Conservation (phyloP, 2,888 invertebrate genomes). For the Cheilosia pagana region DNA sequence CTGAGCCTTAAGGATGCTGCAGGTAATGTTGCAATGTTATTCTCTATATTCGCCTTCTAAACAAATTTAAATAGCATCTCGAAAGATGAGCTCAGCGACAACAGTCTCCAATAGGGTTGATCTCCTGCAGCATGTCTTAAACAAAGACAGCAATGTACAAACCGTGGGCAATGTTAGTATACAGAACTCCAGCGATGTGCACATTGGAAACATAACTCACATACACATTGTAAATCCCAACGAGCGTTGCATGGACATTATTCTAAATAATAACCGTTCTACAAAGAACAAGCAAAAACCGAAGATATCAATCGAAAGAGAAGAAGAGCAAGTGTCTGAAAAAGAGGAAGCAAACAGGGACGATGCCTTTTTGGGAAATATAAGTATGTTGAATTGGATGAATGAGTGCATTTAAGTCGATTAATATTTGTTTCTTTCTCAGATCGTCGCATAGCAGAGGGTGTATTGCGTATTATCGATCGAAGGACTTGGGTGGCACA, state of each 20-base stretch:
- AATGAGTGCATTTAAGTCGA: background rate
- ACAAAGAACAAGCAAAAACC: conserved; percentile 14
- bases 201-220: conserved; percentile 84
- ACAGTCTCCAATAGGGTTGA: conserved; percentile 77
- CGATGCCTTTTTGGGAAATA: conserved; percentile 79
- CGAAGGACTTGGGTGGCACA: conserved; percentile 84
- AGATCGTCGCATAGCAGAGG: conserved; percentile 79
- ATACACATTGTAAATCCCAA: conserved; percentile 80
- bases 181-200: conserved; percentile 83
- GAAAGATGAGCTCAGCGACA: conserved; percentile 34
- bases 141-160: conserved; percentile 80
- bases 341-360: conserved; percentile 77
- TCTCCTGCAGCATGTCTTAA: conserved; percentile 78
- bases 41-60: background rate
- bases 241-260: conserved; percentile 31
- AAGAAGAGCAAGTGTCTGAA: conserved; percentile 70
- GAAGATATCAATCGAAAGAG: conserved; percentile 8
- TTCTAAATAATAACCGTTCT: conserved; percentile 31
- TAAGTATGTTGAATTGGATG: conserved; percentile 76
- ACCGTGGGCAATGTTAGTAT: conserved; percentile 82
- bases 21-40: conserved; percentile 3
- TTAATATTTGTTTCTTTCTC: background rate
- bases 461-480: conserved; percentile 79
- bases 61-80: background rate
- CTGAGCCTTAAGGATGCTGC: conserved; percentile 18